Conservation (phyloP, 1,140 invertebrate genomes). For the Drosophila obscura region DNA sequence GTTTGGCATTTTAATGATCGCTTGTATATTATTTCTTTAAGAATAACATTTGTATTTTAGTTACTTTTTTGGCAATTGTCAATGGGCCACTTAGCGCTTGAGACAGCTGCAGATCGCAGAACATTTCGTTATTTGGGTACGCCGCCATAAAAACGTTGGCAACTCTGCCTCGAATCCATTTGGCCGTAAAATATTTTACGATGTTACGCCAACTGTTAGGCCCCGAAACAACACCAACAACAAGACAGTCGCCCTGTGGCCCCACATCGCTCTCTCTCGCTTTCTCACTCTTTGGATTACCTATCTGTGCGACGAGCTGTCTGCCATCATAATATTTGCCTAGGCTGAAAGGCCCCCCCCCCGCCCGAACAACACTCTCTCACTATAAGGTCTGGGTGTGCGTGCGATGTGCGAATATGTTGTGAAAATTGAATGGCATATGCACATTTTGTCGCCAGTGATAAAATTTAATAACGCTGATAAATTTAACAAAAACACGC, state of each 20-base stretch:
- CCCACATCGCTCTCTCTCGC: neutral
- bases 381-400: conserved; percentile 14
- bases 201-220: conserved; percentile 76
- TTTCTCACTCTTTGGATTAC: neutral
- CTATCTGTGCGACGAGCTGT: conserved; percentile 27
- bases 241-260: conserved; percentile 5
- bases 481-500: conserved; percentile 83
- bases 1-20: conserved; percentile 36
- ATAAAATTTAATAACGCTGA: conserved; percentile 83
- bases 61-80: conserved; percentile 56
- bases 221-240: conserved; percentile 37
- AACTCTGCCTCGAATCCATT: conserved; percentile 57
- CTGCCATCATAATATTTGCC: conserved; percentile 82
- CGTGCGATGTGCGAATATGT: conserved; percentile 78
- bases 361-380: neutral
- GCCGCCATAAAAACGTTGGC: conserved; percentile 67
- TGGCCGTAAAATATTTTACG: conserved; percentile 81
- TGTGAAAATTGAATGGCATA: conserved; percentile 81
- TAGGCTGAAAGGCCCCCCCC: conserved; percentile 48
- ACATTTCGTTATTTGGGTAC: conserved; percentile 33
- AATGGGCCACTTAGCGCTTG: conserved; percentile 48
- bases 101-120: conserved; percentile 45
- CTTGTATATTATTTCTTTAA: conserved; percentile 48
- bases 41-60: conserved; percentile 50
- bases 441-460: conserved; percentile 82